Evolutionary conservation across 2,888 invertebrate species (phyloP).

Genomic region (Minunthozetes semirufus): DNA sequence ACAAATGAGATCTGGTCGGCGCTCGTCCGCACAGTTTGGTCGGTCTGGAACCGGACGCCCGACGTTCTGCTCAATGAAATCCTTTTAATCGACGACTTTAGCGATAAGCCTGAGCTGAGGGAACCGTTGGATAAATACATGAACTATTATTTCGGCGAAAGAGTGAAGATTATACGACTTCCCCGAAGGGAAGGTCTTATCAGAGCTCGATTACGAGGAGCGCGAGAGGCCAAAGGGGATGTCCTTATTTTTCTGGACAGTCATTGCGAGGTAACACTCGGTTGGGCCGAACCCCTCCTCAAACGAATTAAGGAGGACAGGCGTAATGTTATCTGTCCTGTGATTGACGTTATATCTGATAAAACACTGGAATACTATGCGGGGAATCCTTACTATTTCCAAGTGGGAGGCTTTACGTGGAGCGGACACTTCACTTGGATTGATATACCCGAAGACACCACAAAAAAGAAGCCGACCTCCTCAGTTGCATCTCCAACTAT

Average conservation of each 20-base stretch:
- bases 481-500: conserved; percentile 68
- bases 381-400: conserved; percentile 49
- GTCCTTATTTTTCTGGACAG: conserved; percentile 81
- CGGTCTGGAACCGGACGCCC: conserved; percentile 71
- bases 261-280: conserved; percentile 68
- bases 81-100: conserved; percentile 88
- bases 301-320: conserved; percentile 72
- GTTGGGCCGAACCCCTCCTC: conserved; percentile 73
- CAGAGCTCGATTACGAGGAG: conserved; percentile 79
- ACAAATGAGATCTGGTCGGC: conserved; percentile 85
- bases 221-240: conserved; percentile 70
- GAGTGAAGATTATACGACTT: conserved; percentile 66
- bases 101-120: conserved; percentile 59
- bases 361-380: conserved; percentile 67
- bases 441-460: conserved; percentile 56
- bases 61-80: conserved; percentile 73
- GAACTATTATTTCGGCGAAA: conserved; percentile 53
- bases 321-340: conserved; percentile 77
- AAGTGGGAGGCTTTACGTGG: conserved; percentile 78
- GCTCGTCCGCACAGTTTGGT: conserved; percentile 74
- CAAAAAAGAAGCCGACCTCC: conserved; percentile 32
- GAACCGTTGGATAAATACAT: conserved; percentile 66
- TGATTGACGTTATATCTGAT: conserved; percentile 88
- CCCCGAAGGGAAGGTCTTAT: conserved; percentile 75
- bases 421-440: conserved; percentile 92